Evolutionary conservation across 2,888 invertebrate species (phyloP).

Genomic region (Tenthredo amoena): DNA sequence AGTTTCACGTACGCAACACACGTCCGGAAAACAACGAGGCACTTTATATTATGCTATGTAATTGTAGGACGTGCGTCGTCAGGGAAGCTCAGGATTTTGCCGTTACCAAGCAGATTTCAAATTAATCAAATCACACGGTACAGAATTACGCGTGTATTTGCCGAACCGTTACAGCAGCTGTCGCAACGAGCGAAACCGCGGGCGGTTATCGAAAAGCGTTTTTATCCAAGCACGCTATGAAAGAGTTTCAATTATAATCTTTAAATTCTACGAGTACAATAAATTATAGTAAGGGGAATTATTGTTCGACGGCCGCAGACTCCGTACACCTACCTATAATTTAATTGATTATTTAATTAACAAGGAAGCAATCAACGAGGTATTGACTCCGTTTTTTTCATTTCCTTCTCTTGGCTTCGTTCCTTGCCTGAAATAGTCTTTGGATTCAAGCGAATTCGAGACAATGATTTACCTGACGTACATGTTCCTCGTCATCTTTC

Average conservation of each 20-base stretch:
- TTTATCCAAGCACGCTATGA: constrained; percentile 7
- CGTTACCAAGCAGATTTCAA: constrained; percentile 42
- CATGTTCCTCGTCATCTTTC: constrained; percentile 39
- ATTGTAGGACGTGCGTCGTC: constrained; percentile 31
- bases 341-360: constrained; percentile 12
- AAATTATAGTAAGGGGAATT: background rate
- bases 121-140: constrained; percentile 50
- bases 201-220: constrained; percentile 34
- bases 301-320: background rate
- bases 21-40: background rate
- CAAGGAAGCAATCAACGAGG: background rate
- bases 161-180: constrained; percentile 45
- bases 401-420: background rate
- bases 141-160: constrained; percentile 28
- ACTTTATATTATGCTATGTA: constrained; percentile 28
- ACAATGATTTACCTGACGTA: constrained; percentile 44
- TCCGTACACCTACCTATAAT: background rate
- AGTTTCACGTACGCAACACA: background rate
- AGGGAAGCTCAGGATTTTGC: constrained; percentile 37
- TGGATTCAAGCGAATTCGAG: constrained; percentile 4
- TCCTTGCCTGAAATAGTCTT: constrained; percentile 8
- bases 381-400: background rate
- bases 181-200: constrained; percentile 17
- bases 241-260: constrained; percentile 15
- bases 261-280: background rate